Conservation (phyloP, 2,113 vertebrate species). For the Pampusana beccarii region DNA sequence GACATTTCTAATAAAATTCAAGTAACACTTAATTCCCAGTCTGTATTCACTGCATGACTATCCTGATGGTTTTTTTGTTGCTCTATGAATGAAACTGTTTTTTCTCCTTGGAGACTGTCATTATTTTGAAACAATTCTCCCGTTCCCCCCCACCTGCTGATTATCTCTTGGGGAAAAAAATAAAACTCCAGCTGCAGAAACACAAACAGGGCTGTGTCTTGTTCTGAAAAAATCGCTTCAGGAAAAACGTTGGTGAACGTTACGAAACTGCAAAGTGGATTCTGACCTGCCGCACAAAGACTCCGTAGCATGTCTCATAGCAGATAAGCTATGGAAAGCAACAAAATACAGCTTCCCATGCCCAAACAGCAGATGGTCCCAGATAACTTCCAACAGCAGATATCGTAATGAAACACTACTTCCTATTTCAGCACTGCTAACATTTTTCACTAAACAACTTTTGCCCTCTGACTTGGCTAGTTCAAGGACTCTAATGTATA, state of each 20-base stretch:
- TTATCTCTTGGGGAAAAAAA: background rate
- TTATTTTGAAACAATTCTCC: background rate
- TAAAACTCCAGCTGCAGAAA: background rate
- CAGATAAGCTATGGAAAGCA: slow-evolving; percentile 6
- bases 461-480: background rate
- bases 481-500: background rate
- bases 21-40: background rate
- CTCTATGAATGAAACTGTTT: background rate
- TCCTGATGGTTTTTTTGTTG: background rate
- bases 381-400: background rate
- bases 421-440: background rate
- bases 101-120: background rate
- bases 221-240: background rate
- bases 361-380: background rate
- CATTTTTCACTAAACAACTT: background rate
- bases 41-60: background rate
- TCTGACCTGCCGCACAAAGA: background rate
- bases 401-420: background rate
- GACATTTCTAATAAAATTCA: background rate
- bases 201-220: background rate
- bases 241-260: background rate
- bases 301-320: background rate
- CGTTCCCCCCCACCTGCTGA: background rate
- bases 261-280: background rate
- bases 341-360: background rate